Evolutionary conservation across 2,113 vertebrate genomes (phyloP), one percentile per base, ranked within the genome.

Genomic region (Cranoglanis bouderius): DNA sequence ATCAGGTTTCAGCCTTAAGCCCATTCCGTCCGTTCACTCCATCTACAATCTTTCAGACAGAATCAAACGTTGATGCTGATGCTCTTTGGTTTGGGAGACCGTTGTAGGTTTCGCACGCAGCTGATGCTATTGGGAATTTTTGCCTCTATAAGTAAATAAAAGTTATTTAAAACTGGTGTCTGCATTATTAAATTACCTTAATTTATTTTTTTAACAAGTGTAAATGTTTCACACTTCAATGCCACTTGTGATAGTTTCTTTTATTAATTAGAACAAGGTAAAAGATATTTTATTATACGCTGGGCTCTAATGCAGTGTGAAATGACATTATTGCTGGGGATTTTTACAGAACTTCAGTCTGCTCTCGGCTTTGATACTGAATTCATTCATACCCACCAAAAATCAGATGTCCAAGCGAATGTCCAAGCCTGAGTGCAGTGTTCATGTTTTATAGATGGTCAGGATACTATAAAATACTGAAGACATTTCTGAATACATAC

Each of bases 1-100:
- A 89, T 94, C 95, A 96, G 95, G 94, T 95, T 95, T 94, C 94
- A 94, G 95, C 96, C 96, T 96, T 96, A 96, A 94, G 90, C 94
- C 93, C 87, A 65, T 93, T 93, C 93, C 61, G 85, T 92, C 59
- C 81, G 74, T 82, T 90, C 89, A 57, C 67, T 80, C 87, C 90
- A 88, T 83, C 84, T 84, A 85, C 90, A 88, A 87, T 89, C 85
- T 89, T 90, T 80, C 87, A 82, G 82, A 87, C 84, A 91, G 59
- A 88, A 85, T 91, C 81, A 90, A 90, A 32, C 35, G 84, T 92
- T 92, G 91, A 94, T 94, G 90, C 88, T 94, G 92, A 93, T 92
- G 90, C 91, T 91, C 84, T 92, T 91, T 92, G 93, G 90, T 91
- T 90, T 93, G 93, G 94, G 94, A 94, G 94, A 95, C 90, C 88